These are phyloP conservation scores for Ceratosolen fusciceps DNA, from an alignment of 1,140 invertebrate species.

Conservation along the genomic window DNA sequence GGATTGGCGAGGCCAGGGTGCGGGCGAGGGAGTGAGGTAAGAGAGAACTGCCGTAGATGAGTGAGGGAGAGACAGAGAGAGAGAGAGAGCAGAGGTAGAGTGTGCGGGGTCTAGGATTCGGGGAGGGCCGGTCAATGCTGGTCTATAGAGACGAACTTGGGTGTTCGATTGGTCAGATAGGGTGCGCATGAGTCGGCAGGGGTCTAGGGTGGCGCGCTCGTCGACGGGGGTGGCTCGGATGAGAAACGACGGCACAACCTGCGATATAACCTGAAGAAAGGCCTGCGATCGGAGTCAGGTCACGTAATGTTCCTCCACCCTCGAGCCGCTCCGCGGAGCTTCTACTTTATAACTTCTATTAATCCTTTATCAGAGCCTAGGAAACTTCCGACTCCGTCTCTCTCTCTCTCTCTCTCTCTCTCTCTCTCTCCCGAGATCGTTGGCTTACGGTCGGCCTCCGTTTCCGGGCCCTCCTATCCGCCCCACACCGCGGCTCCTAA, in stretches of 20 bases:
- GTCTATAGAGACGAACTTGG: constrained; percentile 61
- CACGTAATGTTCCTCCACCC: constrained; percentile 67
- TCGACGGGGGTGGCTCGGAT: constrained; percentile 52
- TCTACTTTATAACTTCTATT: constrained; percentile 71
- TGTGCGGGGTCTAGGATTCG: constrained; percentile 18
- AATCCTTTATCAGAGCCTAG: constrained; percentile 68
- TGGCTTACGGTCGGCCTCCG: not conserved
- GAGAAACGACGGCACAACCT: constrained; percentile 65
- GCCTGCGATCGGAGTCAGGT: constrained; percentile 67
- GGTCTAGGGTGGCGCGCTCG: not conserved
- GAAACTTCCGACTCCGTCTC: constrained; percentile 58
- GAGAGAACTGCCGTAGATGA: not conserved
- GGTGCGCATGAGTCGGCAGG: constrained; percentile 63
- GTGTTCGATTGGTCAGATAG: constrained; percentile 67
- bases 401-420: too few species aligned
- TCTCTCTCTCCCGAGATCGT: constrained; percentile 51
- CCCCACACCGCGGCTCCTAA: constrained; percentile 54
- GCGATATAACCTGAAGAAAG: constrained; percentile 68
- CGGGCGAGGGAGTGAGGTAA: not conserved
- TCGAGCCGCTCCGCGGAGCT: constrained; percentile 56
- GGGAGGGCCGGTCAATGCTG: constrained; percentile 51
- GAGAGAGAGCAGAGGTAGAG: constrained; percentile 27
- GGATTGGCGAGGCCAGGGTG: not conserved
- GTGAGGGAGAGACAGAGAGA: constrained; percentile 1
- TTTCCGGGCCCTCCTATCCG: not conserved